Conservation (phyloP, 2,113 vertebrate species). For the Lycocorax pyrrhopterus region DNA sequence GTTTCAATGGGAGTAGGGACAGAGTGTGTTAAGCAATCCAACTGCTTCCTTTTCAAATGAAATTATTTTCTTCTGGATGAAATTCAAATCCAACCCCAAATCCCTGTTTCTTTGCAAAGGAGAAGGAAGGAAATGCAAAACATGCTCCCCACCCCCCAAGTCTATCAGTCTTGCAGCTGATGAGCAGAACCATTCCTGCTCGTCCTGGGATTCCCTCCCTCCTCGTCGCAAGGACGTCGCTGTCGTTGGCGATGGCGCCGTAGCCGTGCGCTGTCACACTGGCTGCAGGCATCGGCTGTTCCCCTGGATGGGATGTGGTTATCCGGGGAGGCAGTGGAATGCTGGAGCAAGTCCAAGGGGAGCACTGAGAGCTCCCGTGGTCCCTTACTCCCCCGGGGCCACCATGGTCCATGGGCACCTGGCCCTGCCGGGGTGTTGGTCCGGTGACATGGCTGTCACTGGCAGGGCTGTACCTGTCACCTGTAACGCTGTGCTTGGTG, state of each 20-base stretch:
- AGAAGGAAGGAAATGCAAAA: background rate
- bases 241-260: accelerated
- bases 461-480: background rate
- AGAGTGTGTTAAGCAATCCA: background rate
- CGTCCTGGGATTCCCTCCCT: background rate
- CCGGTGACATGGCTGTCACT: background rate
- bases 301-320: accelerated
- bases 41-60: background rate
- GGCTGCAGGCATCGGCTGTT: accelerated
- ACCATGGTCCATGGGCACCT: accelerated
- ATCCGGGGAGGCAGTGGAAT: too few species aligned
- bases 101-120: background rate
- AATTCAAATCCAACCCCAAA: slow-evolving; percentile 24
- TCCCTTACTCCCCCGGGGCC: background rate
- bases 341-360: background rate
- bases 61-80: slow-evolving; percentile 10
- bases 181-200: background rate
- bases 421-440: background rate
- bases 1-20: background rate
- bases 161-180: slow-evolving; percentile 26
- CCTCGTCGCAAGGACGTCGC: accelerated
- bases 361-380: accelerated
- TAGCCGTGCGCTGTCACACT: accelerated
- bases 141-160: background rate
- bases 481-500: background rate